Conservation (phyloP, 2,888 invertebrate species). For the Gnatocerus cornutus region DNA sequence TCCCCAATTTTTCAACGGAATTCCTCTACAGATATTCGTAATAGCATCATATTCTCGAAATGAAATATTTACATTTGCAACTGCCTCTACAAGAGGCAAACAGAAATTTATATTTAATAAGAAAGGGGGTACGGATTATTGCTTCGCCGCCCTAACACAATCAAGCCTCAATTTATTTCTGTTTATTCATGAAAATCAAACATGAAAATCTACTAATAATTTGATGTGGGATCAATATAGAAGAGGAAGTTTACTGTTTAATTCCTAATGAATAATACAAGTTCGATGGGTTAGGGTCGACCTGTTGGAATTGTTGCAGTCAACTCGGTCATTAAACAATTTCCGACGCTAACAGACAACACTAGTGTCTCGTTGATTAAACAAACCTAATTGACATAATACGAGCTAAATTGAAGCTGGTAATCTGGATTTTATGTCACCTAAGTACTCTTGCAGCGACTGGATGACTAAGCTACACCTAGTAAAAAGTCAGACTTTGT, state of each 20-base stretch:
- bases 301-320: conserved; percentile 23
- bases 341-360: conserved; percentile 53
- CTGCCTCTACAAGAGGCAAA: conserved; percentile 23
- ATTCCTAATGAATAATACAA: conserved; percentile 33
- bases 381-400: conserved; percentile 57
- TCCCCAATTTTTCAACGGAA: conserved; percentile 17
- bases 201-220: conserved; percentile 33
- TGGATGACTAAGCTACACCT: too few relatives aligned
- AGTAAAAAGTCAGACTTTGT: too few relatives aligned
- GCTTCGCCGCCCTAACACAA: conserved; percentile 28
- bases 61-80: conserved; percentile 31
- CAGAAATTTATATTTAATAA: conserved; percentile 36
- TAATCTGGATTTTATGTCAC: conserved; percentile 23
- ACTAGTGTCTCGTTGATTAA: conserved; percentile 52
- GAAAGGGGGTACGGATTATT: conserved; percentile 26
- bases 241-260: conserved; percentile 16
- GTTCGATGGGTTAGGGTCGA: conserved; percentile 12
- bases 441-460: neutral
- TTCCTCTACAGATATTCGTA: conserved; percentile 10
- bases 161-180: conserved; percentile 32
- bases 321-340: conserved; percentile 47
- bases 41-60: conserved; percentile 8
- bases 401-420: conserved; percentile 48
- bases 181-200: conserved; percentile 38
- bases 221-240: conserved; percentile 26